These are phyloP conservation scores for Epinephelus lanceolatus DNA, from an alignment of 2,113 vertebrate genomes.

Conservation along the genomic window DNA sequence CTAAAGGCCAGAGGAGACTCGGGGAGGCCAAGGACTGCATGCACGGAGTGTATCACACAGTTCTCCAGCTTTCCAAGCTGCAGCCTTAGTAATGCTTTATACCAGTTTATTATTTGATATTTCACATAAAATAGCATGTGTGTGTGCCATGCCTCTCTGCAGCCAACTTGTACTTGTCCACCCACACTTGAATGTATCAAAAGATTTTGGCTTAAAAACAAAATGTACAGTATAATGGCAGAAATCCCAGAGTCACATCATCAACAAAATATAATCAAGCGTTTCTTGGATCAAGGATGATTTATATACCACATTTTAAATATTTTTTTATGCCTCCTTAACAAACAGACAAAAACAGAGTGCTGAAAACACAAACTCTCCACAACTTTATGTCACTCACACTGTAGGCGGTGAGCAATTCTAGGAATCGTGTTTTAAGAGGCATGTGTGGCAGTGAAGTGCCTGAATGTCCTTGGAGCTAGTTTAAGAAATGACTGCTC, in stretches of 20 bases:
- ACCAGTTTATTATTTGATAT: conserved; percentile 23
- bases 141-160: neutral
- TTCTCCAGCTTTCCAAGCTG: conserved; percentile 22
- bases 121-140: conserved; percentile 24
- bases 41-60: conserved; percentile 10
- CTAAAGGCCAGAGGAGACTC: conserved; percentile 39
- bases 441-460: conserved; percentile 2
- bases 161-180: conserved; percentile 31
- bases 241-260: conserved; percentile 4
- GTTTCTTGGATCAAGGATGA: neutral
- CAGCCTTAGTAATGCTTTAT: conserved; percentile 7
- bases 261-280: neutral
- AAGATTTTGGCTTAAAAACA: conserved; percentile 6
- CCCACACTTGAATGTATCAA: conserved; percentile 17
- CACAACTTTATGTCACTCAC: neutral
- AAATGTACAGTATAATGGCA: conserved; percentile 15
- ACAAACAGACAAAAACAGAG: conserved; percentile 2
- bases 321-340: neutral
- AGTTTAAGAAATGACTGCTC: conserved; percentile 48
- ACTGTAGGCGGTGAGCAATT: conserved; percentile 8
- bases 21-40: conserved; percentile 22
- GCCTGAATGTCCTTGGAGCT: conserved; percentile 25
- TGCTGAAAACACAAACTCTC: neutral
- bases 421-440: conserved; percentile 18
- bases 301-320: neutral